Evolutionary conservation across 2,888 invertebrate species (phyloP), one percentile per base, ranked within the genome.

Genomic region (Matsumyia berberina): DNA sequence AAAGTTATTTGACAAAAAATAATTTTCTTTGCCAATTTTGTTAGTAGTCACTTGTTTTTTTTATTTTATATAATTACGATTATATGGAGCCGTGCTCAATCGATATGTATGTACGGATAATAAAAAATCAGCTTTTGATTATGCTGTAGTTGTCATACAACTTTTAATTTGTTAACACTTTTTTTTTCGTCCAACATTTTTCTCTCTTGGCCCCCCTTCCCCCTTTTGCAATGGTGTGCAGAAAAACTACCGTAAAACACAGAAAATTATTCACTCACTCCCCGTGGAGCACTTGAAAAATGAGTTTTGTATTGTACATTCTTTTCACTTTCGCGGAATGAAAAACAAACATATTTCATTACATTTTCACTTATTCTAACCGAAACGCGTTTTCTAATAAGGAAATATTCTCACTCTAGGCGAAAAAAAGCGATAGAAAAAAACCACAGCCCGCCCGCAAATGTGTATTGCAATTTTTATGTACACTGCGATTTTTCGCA

Each of bases 361-460:
- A 24, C 42, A 78, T 83, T 78, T 78, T 46, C 55, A 55, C 29
- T 69, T 67, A 37, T 46, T 66, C 58, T 55, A 70, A 64, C 12
- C 15, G 55, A 29, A 51, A 51, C 42, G 31, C 17, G 39, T 60
- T 55, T 73, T 78, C 60, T 67, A 72, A 79, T 62, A 83, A 73
- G 82, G 51, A 83, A 83, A 73, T 62, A 57, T 76, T 74, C 55
- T 78, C 64, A 64, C 60, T 77, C 29, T 66, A 29, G 55, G 58
- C 73, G 60, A 78, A 62, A 53, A 57, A 44, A 35, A 58, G 58
- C 31, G 44, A 44, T 24, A 33, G 35, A 69, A 69, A 67, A 82
- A 80, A 74, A 80, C 69, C 80, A 85, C 80, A 85, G 85, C 85
- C 85, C 80, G 80, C 80, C 85, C 76, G 85, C 70, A 85, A 74